Evolutionary conservation across 1,140 invertebrate genomes (phyloP), one percentile per base, ranked within the genome.

Genomic region (Parapsyche elsis): DNA sequence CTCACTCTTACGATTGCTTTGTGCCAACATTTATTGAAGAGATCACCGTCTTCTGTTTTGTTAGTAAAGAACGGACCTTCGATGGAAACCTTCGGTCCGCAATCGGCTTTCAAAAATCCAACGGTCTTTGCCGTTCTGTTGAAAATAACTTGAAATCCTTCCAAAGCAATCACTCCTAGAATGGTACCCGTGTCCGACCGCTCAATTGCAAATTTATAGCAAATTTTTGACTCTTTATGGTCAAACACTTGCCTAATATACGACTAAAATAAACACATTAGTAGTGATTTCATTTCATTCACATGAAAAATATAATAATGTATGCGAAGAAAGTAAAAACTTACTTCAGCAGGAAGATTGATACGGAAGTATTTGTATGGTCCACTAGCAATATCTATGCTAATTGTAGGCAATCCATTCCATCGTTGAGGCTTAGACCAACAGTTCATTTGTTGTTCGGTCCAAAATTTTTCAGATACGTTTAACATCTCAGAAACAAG

Each of bases 131-230:
- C 77, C 1, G 80, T 80, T 53, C 82, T 49, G 59, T 83, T 83
- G 78, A 83, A 83, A 23, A 83, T 80, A 9, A 83, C 78, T 64
- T 83, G 71, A 74, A 84, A 84, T 61, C 83, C 83, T 71, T 84
- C 83, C 21, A 84, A 21, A 14, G 81, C 83, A 0, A 79, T 78
- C 9, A 84, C 81, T 12, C 83, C 83, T 1, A 84, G 46, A 45
- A 84, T 84, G 0, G 79, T 76, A 19, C 81, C 81, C 0, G 70
- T 79, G 14, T 82, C 79, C 1, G 81, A 79, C 7, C 77, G 80
- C 23, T 82, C 79, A 1, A 84, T 76, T 21, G 79, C 75, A 78
- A 84, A 82, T 71, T 84, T 83, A 53, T 84, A 84, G 77, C 83
- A 84, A 73, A 46, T 81, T 9, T 80, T 74, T 64, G 76, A 57